Evolutionary conservation across 2,113 vertebrate species (phyloP), one percentile per base, ranked within the genome.

Genomic region (Ictalurus furcatus): DNA sequence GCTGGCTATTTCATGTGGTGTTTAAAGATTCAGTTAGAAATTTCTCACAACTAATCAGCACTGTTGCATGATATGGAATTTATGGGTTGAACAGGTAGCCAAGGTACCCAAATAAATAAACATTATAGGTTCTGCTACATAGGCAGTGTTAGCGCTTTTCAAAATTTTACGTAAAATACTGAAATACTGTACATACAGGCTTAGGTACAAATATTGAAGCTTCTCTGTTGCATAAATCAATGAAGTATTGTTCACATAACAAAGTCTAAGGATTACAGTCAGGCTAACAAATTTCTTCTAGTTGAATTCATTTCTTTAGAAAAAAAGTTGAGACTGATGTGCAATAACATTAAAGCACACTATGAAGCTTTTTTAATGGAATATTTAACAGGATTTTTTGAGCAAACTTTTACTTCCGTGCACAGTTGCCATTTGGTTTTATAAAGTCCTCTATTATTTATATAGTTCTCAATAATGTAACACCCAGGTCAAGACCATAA

Each of bases 371-470:
- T 44, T 84, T 84, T 40, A 67, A 84, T 7, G 19, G 61, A 71
- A 81, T 88, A 44, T 44, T 69, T 37, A 86, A 85, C 81, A 85
- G 44, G 88, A 85, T 89, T 89, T 93, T 37, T 89, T 91, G 78
- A 88, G 78, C 89, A 89, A 87, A 85, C 88, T n/a, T 89, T 84
- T 82, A 84, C 83, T 82, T 40, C 73, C 79, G 76, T 30, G 58
- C 88, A 88, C 83, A 88, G 90, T 92, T 78, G 85, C 79, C 71
- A 86, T 91, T 90, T 30, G 90, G 91, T 94, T 93, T 92, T 92
- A 91, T 92, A 91, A 87, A 92, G 86, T 65, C 5, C 21, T 94
- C 71, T 71, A 94, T 93, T 91, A 94, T 93, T 93, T 52, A 94
- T 90, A 82, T 23, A 34, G 7, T 16, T 9, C 30, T 80, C 56